These are phyloP conservation scores for Seriola quinqueradiata DNA, from an alignment of 2,113 vertebrate genomes.

Conservation along the genomic window DNA sequence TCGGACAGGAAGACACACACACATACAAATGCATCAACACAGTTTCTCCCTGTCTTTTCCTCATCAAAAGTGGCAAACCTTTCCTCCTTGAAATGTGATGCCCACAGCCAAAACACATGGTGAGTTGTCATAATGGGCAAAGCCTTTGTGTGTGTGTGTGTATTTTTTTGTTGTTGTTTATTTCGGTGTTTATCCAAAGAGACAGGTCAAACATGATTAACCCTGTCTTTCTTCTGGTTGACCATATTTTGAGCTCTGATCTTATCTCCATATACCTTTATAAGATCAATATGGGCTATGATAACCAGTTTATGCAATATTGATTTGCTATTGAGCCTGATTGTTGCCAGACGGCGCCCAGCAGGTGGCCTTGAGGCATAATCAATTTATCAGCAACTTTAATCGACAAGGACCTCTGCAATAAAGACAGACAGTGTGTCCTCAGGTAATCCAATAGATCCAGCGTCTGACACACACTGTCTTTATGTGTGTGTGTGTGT, in stretches of 20 bases:
- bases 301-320: constrained; percentile 77
- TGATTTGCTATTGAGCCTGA: constrained; percentile 77
- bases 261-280: constrained; percentile 57
- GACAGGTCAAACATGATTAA: constrained; percentile 33
- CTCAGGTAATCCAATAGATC: constrained; percentile 77
- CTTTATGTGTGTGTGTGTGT: constrained; percentile 13
- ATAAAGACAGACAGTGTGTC: constrained; percentile 79
- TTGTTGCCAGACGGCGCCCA: constrained; percentile 79
- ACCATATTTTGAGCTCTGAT: constrained; percentile 44
- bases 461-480: constrained; percentile 42
- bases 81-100: constrained; percentile 22
- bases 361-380: constrained; percentile 79
- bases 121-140: neutral
- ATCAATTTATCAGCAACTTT: constrained; percentile 82
- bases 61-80: constrained; percentile 13
- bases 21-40: constrained; percentile 27
- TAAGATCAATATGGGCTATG: constrained; percentile 73
- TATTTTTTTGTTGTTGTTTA: constrained; percentile 1
- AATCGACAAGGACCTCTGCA: constrained; percentile 79
- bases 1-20: constrained; percentile 41
- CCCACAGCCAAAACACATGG: neutral
- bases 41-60: constrained; percentile 1
- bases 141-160: neutral
- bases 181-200: constrained; percentile 1
- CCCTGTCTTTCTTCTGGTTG: constrained; percentile 15